phyloP scores from a whole-genome alignment of 2,113 vertebrate genomes.

The Actenoides lindsayi region DNA sequence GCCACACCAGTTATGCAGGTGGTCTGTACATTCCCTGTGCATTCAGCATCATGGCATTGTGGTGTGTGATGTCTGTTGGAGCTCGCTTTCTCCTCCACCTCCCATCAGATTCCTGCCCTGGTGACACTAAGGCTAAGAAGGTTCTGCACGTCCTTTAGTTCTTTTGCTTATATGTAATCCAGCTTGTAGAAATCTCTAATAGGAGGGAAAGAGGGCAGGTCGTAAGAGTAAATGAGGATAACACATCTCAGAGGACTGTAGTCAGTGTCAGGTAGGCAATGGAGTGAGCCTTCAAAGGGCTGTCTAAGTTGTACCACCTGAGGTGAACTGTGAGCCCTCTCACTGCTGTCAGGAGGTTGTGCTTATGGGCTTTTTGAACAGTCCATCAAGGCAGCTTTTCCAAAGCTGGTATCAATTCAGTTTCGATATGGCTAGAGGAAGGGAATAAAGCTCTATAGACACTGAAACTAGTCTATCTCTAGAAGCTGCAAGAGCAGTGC shows the following conservation, averaged over 20 bases:
- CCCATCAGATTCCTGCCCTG: neutral
- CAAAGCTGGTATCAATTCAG: neutral
- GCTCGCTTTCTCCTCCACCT: neutral
- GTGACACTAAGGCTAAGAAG: neutral
- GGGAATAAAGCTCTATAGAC: neutral
- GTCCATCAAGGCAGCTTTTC: neutral
- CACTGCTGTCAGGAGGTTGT: neutral
- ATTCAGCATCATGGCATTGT: neutral
- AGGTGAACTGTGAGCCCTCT: neutral
- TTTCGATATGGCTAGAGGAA: neutral
- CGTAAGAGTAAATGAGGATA: neutral
- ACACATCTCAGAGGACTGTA: neutral
- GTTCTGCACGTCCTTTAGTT: neutral
- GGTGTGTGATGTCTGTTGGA: neutral
- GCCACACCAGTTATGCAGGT: no score
- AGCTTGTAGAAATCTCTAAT: neutral
- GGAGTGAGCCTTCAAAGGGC: neutral
- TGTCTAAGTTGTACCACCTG: neutral
- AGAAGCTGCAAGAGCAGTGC: neutral
- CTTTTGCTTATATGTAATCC: neutral
- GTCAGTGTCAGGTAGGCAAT: neutral
- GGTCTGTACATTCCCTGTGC: accelerated
- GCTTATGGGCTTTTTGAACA: neutral
- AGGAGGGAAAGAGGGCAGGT: neutral
- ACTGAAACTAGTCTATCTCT: neutral